These are phyloP conservation scores for Bombus sylvicola DNA, from an alignment of 1,140 invertebrate species.

Conservation along the genomic window DNA sequence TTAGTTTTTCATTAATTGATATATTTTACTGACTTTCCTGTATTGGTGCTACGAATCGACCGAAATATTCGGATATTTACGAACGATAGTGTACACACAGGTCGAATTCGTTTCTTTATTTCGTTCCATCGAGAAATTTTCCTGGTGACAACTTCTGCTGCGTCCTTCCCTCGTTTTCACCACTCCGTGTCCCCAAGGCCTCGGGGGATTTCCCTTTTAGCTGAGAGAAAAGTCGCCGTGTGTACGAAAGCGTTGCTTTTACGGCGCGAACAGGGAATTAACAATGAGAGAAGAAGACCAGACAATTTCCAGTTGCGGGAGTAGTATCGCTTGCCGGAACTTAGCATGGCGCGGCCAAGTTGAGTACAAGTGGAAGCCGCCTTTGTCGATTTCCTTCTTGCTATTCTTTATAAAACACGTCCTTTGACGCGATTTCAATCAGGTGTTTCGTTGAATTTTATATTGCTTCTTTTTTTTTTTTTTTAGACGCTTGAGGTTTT, in stretches of 20 bases:
- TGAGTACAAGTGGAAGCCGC: neutral
- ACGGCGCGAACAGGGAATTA: slow-evolving; percentile 10
- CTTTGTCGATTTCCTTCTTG: neutral
- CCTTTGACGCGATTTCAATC: neutral
- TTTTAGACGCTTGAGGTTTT: neutral
- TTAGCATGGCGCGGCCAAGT: too few species aligned
- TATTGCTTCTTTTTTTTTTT: neutral
- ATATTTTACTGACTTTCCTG: neutral
- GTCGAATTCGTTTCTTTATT: slow-evolving; percentile 48
- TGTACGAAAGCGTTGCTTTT: neutral
- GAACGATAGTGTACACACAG: neutral
- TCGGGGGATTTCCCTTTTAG: slow-evolving; percentile 21
- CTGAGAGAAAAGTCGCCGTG: neutral
- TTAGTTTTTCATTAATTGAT: neutral
- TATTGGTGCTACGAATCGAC: neutral
- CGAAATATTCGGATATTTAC: neutral
- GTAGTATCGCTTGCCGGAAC: neutral
- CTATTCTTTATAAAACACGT: neutral
- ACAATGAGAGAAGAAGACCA: neutral
- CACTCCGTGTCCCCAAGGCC: neutral
- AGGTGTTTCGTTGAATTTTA: neutral
- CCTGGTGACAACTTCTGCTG: slow-evolving; percentile 32
- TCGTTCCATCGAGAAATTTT: slow-evolving; percentile 33
- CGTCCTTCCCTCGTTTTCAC: slow-evolving; percentile 22
- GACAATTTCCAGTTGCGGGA: neutral